A percentile compares a stretch with the other conserved stretches of the same genome.
These are phyloP conservation scores for Plebejus anna DNA, from an alignment of 2,888 invertebrate species.

Conservation along the genomic window DNA sequence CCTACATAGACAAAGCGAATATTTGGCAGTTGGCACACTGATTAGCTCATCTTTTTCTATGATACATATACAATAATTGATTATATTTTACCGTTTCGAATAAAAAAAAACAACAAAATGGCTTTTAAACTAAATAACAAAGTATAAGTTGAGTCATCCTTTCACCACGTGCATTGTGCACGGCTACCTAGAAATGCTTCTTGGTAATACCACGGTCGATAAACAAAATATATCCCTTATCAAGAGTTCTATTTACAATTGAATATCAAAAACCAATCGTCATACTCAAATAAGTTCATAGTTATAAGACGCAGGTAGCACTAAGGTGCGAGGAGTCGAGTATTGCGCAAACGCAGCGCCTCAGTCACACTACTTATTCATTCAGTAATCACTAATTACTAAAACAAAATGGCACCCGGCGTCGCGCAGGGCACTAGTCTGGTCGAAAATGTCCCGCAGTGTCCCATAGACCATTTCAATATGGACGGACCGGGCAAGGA, in stretches of 20 bases:
- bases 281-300: neutral
- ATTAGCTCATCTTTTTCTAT: no score
- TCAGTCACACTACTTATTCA: slow-evolving; percentile 43
- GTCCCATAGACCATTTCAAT: slow-evolving; percentile 50
- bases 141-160: neutral
- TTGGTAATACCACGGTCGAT: neutral
- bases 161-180: neutral
- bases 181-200: neutral
- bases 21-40: no score
- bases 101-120: no score
- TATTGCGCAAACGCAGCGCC: slow-evolving; percentile 58
- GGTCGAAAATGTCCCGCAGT: slow-evolving; percentile 44
- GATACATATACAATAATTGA: no score
- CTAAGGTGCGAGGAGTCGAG: slow-evolving; percentile 53
- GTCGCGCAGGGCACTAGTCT: slow-evolving; percentile 55
- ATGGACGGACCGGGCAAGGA: slow-evolving; percentile 36
- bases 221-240: neutral
- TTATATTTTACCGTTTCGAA: no score
- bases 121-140: neutral
- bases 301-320: slow-evolving; percentile 63
- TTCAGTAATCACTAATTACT: slow-evolving; percentile 33
- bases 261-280: slow-evolving; percentile 4
- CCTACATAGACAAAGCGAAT: no score
- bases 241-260: neutral
- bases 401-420: slow-evolving; percentile 61